Evolutionary conservation across 2,888 invertebrate genomes (phyloP), one percentile per base, ranked within the genome.

Genomic region (Lasioglossum leucozonium): DNA sequence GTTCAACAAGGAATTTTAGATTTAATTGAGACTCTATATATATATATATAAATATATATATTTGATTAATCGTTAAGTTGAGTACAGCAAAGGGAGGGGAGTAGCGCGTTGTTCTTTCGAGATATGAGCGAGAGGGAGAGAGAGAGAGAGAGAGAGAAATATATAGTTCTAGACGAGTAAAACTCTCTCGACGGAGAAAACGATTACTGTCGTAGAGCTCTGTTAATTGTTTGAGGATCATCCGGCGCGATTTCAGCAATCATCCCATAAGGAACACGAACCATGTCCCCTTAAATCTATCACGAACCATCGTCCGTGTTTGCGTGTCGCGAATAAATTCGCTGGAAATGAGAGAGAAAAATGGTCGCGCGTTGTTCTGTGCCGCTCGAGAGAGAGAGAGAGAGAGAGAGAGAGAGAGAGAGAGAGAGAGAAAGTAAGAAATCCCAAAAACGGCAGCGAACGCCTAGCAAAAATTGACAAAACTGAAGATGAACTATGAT

Each of bases 91-190:
- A 51, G 16, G 30, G 62, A 30, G 37, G 65, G 40, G 16, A 69
- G 55, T 37, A 30, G 44, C 40, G 22, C 34, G 47, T 55, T 40
- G 55, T 74, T 80, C 77, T 77, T 69, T 73, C 55, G 40, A 73
- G 37, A 77, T 16, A n/a, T 47, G 8, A 34, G 30, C 18, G 4
- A 26, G 51, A 51, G 51, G 42, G n/a, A 58, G n/a, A n/a, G n/a
- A n/a, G n/a, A n/a, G n/a, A n/a, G n/a, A n/a, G n/a, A n/a, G n/a
- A n/a, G n/a, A n/a, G n/a, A n/a, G n/a, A n/a, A n/a, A n/a, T n/a
- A n/a, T n/a, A n/a, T n/a, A n/a, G n/a, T n/a, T n/a, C 44, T 76
- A 88, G 79, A 34, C 80, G 80, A 82, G 62, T 77, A 84, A 81
- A 65, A 84, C 42, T 82, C 62, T 84, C 75, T 75, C 58, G 75